These are phyloP conservation scores for Eristalis tenax DNA, from an alignment of 2,888 invertebrate genomes.

Conservation along the genomic window DNA sequence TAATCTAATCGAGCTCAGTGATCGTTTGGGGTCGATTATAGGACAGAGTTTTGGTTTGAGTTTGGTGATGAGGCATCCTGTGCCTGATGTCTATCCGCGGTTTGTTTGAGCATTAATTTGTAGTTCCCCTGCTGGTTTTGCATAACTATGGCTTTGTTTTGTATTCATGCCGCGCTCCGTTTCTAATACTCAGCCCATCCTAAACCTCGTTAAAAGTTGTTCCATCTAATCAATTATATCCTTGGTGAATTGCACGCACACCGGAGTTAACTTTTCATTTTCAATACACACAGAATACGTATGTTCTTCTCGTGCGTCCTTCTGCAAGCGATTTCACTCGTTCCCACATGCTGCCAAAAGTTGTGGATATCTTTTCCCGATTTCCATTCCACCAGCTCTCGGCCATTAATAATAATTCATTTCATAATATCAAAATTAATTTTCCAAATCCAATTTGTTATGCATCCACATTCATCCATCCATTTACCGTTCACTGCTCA, in stretches of 20 bases:
- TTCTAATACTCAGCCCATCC: too few species aligned
- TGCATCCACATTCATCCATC: slow-evolving; percentile 58
- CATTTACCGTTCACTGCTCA: background rate
- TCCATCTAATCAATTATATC: background rate
- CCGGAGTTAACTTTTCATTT: background rate
- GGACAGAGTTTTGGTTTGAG: too few species aligned
- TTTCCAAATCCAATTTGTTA: slow-evolving; percentile 72
- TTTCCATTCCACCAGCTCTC: background rate
- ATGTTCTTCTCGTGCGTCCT: background rate
- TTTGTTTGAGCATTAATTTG: too few species aligned
- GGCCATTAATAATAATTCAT: slow-evolving; percentile 62
- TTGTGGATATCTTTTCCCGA: background rate
- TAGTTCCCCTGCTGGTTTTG: too few species aligned
- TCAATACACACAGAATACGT: background rate
- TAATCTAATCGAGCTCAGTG: too few species aligned
- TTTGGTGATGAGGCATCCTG: too few species aligned
- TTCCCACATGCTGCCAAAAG: background rate
- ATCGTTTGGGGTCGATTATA: too few species aligned
- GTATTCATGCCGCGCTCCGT: too few species aligned
- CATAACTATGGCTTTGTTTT: too few species aligned
- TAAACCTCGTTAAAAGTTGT: too few species aligned
- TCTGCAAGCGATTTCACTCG: background rate
- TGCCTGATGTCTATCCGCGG: too few species aligned
- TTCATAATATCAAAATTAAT: slow-evolving; percentile 71
- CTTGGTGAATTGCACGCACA: too few species aligned